These are phyloP conservation scores for Dipodomys merriami DNA, from an alignment of 2,113 vertebrate genomes.

Conservation along the genomic window DNA sequence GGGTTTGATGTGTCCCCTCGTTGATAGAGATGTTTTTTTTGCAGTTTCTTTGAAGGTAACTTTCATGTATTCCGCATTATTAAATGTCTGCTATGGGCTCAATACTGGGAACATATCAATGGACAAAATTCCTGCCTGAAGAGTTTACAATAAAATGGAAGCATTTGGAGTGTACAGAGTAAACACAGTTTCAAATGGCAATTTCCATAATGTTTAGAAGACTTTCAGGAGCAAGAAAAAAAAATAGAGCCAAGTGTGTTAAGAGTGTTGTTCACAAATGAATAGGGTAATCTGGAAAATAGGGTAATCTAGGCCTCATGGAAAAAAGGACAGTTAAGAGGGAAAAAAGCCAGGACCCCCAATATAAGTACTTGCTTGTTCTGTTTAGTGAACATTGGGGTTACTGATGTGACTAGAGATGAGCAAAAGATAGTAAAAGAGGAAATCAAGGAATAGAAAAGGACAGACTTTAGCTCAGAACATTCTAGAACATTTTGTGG, in stretches of 20 bases:
- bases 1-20: background rate
- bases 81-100: background rate
- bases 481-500: slow-evolving; percentile 43
- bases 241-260: background rate
- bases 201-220: background rate
- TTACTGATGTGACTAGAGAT: background rate
- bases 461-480: background rate
- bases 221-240: slow-evolving; percentile 29
- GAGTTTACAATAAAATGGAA: slow-evolving; percentile 11
- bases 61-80: background rate
- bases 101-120: background rate
- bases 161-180: background rate
- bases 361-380: background rate
- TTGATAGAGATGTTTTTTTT: background rate
- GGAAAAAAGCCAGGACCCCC: background rate
- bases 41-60: background rate
- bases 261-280: background rate
- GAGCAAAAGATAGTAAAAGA: background rate
- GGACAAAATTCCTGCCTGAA: background rate
- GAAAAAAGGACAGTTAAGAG: background rate
- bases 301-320: background rate
- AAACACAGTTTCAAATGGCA: slow-evolving; percentile 1
- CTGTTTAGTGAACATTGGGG: background rate
- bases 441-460: background rate
- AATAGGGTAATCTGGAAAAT: background rate